Base-by-base conservation (phyloP, 2,113 vertebrate genomes). In the human (Homo sapiens) region DNA sequence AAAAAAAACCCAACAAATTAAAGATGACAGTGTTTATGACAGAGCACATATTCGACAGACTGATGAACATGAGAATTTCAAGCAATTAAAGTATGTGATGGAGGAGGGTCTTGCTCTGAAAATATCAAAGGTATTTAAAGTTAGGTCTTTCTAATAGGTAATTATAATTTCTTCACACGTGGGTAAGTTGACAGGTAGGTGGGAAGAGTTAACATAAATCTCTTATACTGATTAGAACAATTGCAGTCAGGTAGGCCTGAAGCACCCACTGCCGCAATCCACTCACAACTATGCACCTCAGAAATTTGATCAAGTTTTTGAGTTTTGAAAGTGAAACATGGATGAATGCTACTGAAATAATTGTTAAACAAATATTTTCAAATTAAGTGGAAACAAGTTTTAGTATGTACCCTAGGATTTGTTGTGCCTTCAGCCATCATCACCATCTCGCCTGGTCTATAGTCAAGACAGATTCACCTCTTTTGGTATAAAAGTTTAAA, bases 91-190 rank as follows among this genome's bases (percentile, higher is more conserved):
- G 81, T 55, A 38, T 25, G 32, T 90, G 84, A 59, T n/a, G 38
- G 57, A 43, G 66, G n/a, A 92, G 6, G 2, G n/a, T 55, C 25
- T 92, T 95, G 93, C 45, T 89, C 64, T 78, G 73, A 94, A 95
- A 96, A 80, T 84, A 89, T 85, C 78, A 80, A 87, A 52, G 14
- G 32, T 22, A 59, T 95, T 95, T 57, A 50, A 92, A 83, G 45
- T 72, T 14, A 79, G 6, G 93, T 16, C 20, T 93, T 88, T 88
- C 68, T 87, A 75, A 79, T 57, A 80, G 70, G 25, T 59, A 89
- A 93, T 86, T 96, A 92, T 61, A 97, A 50, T 52, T 97, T 75
- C 89, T 89, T 90, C 72, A 85, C 50, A 96, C 78, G 17, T 94
- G 75, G 17, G 7, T 91, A 59, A 81, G 12, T 81, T 97, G 93